Conservation (phyloP, 2,888 invertebrate species). For the Petrolisthes manimaculis region DNA sequence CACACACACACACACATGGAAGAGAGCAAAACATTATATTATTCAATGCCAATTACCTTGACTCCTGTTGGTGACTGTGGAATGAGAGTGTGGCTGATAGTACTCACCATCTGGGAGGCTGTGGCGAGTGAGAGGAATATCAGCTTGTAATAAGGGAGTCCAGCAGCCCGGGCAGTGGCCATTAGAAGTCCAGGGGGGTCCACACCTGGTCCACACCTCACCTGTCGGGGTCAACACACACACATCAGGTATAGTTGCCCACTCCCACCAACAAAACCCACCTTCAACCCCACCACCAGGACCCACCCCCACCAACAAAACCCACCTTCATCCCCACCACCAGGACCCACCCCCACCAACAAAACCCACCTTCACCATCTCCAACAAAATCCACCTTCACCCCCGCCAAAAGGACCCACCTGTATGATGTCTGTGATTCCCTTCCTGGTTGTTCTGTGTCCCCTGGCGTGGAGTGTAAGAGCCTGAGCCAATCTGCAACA, state of each 20-base stretch:
- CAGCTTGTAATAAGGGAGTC: slow-evolving; percentile 48
- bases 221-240: not conserved
- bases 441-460: not conserved
- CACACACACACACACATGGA: too few species aligned
- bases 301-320: not conserved
- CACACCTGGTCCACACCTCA: not conserved
- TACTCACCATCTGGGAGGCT: slow-evolving; percentile 37
- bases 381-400: not conserved
- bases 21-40: too few species aligned
- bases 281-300: too few species aligned
- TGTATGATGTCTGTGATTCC: slow-evolving; percentile 40
- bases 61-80: too few species aligned
- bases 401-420: slow-evolving; percentile 2
- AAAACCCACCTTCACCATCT: not conserved
- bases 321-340: not conserved
- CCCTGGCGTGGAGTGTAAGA: slow-evolving; percentile 16
- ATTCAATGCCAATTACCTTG: too few species aligned
- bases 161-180: slow-evolving; percentile 25
- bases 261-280: not conserved
- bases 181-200: slow-evolving; percentile 16
- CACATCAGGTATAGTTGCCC: not conserved
- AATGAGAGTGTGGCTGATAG: not conserved
- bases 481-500: slow-evolving; percentile 16
- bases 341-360: not conserved
- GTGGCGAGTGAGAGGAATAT: slow-evolving; percentile 53